A percentile compares a stretch with the other conserved stretches of the same genome.
Evolutionary conservation across 1,140 invertebrate species (phyloP).

Genomic region (Cydia strobilella): DNA sequence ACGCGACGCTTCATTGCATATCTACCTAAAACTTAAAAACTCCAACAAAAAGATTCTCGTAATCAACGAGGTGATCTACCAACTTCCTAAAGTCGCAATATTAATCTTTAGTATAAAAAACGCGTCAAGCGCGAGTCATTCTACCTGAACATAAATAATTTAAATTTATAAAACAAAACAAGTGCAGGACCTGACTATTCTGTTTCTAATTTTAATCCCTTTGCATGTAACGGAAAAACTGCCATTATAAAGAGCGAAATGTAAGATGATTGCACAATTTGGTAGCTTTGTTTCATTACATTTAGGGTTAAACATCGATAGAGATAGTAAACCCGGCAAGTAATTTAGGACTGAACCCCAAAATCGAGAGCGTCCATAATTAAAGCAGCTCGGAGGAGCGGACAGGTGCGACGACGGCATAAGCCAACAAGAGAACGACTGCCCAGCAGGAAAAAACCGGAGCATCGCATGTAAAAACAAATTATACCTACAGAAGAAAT

Average conservation of each 20-base stretch:
- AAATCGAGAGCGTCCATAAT: constrained; percentile 75
- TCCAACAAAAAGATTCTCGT: constrained; percentile 72
- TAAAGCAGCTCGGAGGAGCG: constrained; percentile 62
- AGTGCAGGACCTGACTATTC: not conserved
- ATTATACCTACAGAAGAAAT: constrained; percentile 71
- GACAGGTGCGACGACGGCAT: constrained; percentile 57
- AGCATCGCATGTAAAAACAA: constrained; percentile 75
- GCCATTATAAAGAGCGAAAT: not conserved
- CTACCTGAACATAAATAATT: not conserved
- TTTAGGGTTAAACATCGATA: not conserved
- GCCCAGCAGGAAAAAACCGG: constrained; percentile 60
- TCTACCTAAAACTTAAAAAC: constrained; percentile 56
- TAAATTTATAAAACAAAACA: not conserved
- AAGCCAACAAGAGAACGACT: constrained; percentile 63
- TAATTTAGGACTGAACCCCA: constrained; percentile 23
- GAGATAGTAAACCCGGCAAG: not conserved
- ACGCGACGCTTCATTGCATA: constrained; percentile 59
- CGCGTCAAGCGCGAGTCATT: constrained; percentile 5
- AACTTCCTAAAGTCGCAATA: constrained; percentile 67
- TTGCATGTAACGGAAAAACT: not conserved
- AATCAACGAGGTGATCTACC: constrained; percentile 75
- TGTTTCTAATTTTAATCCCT: not conserved
- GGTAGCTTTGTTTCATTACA: not conserved
- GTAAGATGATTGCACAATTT: not conserved
- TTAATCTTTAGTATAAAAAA: constrained; percentile 45